Base-by-base conservation (phyloP, 2,797 vertebrate species). In the Perodicticus potto region DNA sequence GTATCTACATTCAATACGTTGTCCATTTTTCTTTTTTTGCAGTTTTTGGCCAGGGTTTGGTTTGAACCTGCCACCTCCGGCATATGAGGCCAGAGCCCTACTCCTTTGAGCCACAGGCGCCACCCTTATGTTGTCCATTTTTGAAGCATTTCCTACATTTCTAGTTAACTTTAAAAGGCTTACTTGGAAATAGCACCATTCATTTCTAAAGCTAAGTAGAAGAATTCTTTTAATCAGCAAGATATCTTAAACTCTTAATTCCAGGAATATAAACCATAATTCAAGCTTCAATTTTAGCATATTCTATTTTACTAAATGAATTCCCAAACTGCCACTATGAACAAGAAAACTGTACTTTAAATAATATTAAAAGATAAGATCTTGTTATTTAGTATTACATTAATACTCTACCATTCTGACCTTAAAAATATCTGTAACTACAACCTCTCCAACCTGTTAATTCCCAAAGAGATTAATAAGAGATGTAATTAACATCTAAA, bases 381-480 rank as follows among this genome's bases (percentile, higher is more conserved):
- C 95, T 97, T 92, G 96, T 96, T 96, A 94, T 94, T 95, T 94
- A 93, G 88, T 63, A 82, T 91, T 90, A 96, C 82, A 95, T 91
- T 70, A 95, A 91, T 45, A 82, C 61, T 94, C 86, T 72, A 92
- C 80, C 96, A 93, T 70, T 92, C 89, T 89, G 93, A 85, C 69
- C 67, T 95, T 94, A 94, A 95, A 92, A 96, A 88, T 86, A 96
- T 49, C 91, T 87, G 90, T 49, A 87, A 84, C 89, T 89, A 72
- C 83, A 91, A 94, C 53, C 83, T 95, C 81, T 91, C 88, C 82
- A 93, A 86, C 25, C 55, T 95, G 80, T 63, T 92, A 94, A 95
- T 92, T 93, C 63, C 57, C 93, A 80, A 70, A 81, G 72, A 97
- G 85, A 97, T 70, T 92, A 96, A 94, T 90, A 93, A 81, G 80